These are phyloP conservation scores for Cettia cetti DNA, from an alignment of 2,113 vertebrate species.

Conservation along the genomic window DNA sequence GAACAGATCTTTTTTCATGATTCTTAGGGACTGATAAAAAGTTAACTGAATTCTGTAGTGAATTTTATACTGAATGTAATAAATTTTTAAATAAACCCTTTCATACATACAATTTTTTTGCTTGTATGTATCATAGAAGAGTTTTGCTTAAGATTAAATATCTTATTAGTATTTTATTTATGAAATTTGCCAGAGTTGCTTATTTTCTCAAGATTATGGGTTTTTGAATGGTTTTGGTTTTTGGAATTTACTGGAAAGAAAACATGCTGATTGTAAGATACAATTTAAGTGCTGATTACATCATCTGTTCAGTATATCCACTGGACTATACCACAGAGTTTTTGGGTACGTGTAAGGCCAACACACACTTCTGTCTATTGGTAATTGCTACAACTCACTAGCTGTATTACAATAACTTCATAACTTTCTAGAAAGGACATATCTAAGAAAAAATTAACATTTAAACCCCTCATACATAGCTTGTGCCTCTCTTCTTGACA, in stretches of 20 bases:
- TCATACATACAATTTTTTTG: not conserved
- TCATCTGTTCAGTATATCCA: not conserved
- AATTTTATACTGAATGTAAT: not conserved
- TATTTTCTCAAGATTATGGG: not conserved
- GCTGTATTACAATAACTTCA: fast-evolving
- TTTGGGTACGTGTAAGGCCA: not conserved
- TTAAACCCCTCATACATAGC: fast-evolving
- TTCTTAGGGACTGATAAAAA: not conserved
- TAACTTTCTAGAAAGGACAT: not conserved
- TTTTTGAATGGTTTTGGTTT: not conserved
- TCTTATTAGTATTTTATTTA: not conserved
- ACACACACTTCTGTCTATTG: not conserved
- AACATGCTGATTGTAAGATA: not conserved
- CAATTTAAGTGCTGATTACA: not conserved
- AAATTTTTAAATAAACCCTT: not conserved
- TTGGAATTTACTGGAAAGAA: not conserved
- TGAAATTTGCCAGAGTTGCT: not conserved
- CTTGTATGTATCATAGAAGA: not conserved
- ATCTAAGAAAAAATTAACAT: not conserved
- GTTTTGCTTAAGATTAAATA: not conserved
- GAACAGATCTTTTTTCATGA: not conserved
- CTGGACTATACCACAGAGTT: not conserved
- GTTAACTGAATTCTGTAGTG: not conserved
- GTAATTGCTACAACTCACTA: not conserved
- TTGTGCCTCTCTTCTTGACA: not conserved